These are phyloP conservation scores for Oryctolagus cuniculus DNA, from an alignment of 2,113 vertebrate genomes.

Conservation along the genomic window mOryCun1.1 NC_091445.1:64368001-64368500, in stretches of 20 bases:
- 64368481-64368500: background rate
- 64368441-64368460: background rate
- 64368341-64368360: slow-evolving; percentile 30
- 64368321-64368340: slow-evolving; percentile 15
- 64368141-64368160: background rate
- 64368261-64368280: background rate
- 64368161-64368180: background rate
- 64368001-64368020: background rate
- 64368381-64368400: background rate
- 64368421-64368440: slow-evolving; percentile 4
- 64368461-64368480: background rate
- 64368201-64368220: slow-evolving; percentile 21
- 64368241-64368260: background rate
- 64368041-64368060: background rate
- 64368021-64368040: background rate
- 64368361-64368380: slow-evolving; percentile 24
- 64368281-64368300: background rate
- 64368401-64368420: slow-evolving; percentile 35
- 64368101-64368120: background rate
- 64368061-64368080: background rate
- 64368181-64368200: slow-evolving; percentile 16
- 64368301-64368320: background rate
- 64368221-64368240: background rate
- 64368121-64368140: background rate
- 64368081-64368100: background rate